Evolutionary conservation across 2,797 vertebrate genomes (phyloP).

Genomic region (Peromyscus nudipes): DNA sequence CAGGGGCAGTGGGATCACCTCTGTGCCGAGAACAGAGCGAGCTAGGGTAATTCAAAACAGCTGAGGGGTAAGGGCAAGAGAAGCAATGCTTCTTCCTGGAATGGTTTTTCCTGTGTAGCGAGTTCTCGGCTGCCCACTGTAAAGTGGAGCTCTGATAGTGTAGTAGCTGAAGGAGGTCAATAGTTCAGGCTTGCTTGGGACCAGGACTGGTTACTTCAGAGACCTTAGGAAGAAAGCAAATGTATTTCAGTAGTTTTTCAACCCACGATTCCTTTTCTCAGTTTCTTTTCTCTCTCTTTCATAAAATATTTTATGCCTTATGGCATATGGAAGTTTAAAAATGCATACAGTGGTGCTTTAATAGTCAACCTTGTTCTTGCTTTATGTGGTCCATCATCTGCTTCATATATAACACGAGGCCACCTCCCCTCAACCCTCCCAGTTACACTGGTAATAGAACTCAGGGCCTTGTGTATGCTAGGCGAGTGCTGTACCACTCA

Average conservation of each 20-base stretch:
- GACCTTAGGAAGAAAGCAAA: conserved; percentile 47
- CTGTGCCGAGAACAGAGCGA: neutral
- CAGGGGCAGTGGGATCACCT: neutral
- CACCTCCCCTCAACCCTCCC: neutral
- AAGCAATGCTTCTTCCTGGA: conserved; percentile 26
- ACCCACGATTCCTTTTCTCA: neutral
- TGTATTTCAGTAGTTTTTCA: neutral
- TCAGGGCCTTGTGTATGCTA: neutral
- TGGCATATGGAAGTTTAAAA: neutral
- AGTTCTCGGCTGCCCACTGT: conserved; percentile 70
- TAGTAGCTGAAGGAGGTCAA: neutral
- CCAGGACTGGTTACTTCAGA: conserved; percentile 1
- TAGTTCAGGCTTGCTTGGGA: conserved; percentile 5
- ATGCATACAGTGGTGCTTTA: neutral
- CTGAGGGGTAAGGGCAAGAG: conserved; percentile 30
- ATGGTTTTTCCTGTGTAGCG: conserved; percentile 57
- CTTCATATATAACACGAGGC: neutral
- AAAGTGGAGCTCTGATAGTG: conserved; percentile 8
- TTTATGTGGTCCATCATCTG: neutral
- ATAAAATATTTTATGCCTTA: neutral
- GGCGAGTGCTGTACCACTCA: neutral
- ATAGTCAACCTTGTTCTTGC: neutral
- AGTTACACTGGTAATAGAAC: neutral
- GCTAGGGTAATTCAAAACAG: conserved; percentile 10
- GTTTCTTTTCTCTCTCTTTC: neutral